Evolutionary conservation across 37 sponge, comb jelly and placozoan genomes (phyloP).

Genomic region (Lycopodina hypogea): DNA sequence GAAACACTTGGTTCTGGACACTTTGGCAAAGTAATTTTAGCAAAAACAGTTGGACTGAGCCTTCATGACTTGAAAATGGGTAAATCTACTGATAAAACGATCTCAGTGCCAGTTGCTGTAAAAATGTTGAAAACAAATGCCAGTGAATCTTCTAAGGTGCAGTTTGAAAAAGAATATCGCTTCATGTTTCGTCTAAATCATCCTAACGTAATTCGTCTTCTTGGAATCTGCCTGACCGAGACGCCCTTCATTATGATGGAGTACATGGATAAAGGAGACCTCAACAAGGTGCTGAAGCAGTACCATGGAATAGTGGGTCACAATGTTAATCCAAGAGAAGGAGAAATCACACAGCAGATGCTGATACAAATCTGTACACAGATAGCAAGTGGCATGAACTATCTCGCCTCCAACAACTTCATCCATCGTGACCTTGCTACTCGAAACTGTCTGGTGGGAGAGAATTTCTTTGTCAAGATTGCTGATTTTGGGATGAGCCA

Average conservation of each 20-base stretch:
- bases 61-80: conserved; percentile 41
- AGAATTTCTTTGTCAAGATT: conserved; percentile 47
- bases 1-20: conserved; percentile 50
- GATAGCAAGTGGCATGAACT: conserved; percentile 74
- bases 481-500: conserved; percentile 77
- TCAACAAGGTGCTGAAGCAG: conserved; percentile 51
- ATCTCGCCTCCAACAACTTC: conserved; percentile 62
- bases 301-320: conserved; percentile 3
- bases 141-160: neutral
- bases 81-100: conserved; percentile 4
- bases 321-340: neutral
- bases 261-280: conserved; percentile 73
- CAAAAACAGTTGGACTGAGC: conserved; percentile 44
- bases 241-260: conserved; percentile 63
- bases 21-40: conserved; percentile 64
- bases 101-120: conserved; percentile 41
- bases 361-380: conserved; percentile 59
- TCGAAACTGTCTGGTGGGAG: conserved; percentile 79
- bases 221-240: conserved; percentile 53
- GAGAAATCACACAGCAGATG: conserved; percentile 10
- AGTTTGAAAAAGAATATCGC: conserved; percentile 54
- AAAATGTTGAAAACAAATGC: conserved; percentile 41
- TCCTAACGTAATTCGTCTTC: conserved; percentile 51
- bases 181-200: conserved; percentile 65
- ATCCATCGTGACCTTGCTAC: conserved; percentile 70